Base-by-base conservation (phyloP, 2,888 invertebrate genomes). In the Acleris emargana region DNA sequence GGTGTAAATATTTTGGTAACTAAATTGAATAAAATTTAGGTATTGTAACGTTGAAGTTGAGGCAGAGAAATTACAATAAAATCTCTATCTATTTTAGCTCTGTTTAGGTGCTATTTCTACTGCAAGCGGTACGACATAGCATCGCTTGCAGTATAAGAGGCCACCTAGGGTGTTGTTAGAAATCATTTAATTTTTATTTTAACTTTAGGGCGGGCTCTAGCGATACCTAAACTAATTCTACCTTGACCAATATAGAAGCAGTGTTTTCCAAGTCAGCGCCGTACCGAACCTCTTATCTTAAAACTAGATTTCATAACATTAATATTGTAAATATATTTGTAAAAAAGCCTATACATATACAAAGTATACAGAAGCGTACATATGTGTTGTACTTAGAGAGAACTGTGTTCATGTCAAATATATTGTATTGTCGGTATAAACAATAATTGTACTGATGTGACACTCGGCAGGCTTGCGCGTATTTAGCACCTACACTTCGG, bases 161-260 rank as follows among this genome's bases (percentile, higher is more conserved):
- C 17, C 6, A 43, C 17, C 2, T 17, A 45, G n/a, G 18, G 25
- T 22, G 57, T 58, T 72, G 76, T 73, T 70, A 72, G 72, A 67
- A 69, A 38, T 38, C 13, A 38, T 38, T 38, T 73, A 17, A 22
- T 28, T 64, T 64, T 50, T 73, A 78, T 79, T 38, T 38, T 79
- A 76, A 78, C 77, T 76, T 76, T 66, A 71, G 78, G 85, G 84
- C 85, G 86, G 87, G 84, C 72, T 85, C 91, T 91, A 91, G 91
- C 91, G 91, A 86, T 82, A 81, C 80, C 89, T 91, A 91, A 82
- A 81, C 89, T 90, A 89, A 78, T 72, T 58, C 83, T 83, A 81
- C 81, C 72, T 74, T 73, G 75, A 52, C 75, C 73, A 73, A 69
- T 75, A 72, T 70, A 72, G 70, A 64, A 66, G 61, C 64, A 52